Evolutionary conservation across 1,140 invertebrate genomes (phyloP).

Genomic region (Platorchestia sp.): DNA sequence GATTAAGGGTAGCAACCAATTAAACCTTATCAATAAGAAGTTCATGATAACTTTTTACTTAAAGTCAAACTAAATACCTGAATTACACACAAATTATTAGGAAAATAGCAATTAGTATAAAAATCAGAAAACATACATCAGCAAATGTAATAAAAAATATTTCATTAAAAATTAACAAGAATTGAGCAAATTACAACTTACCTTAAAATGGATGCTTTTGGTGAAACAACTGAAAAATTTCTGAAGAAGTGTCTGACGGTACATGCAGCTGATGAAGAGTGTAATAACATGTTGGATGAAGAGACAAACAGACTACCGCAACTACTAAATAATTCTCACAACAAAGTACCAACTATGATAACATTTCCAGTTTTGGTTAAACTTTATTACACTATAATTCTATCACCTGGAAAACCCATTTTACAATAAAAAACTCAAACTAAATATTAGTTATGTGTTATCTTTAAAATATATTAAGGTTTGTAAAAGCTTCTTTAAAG

Average conservation of each 20-base stretch:
- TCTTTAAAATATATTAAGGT: no score
- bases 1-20: neutral
- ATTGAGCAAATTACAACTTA: neutral
- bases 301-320: no score
- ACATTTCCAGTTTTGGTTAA: no score
- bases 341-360: no score
- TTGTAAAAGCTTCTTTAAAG: no score
- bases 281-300: neutral
- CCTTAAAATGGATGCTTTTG: neutral
- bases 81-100: neutral
- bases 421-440: no score
- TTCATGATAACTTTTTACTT: neutral
- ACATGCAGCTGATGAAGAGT: neutral
- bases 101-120: neutral
- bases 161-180: neutral
- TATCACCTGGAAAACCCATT: no score
- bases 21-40: neutral
- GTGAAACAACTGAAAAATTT: neutral
- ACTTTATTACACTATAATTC: no score
- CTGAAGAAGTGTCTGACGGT: neutral
- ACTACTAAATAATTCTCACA: no score
- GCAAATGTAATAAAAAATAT: neutral
- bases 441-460: no score
- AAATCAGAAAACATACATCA: neutral
- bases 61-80: neutral